Evolutionary conservation across 2,113 vertebrate genomes (phyloP), one percentile per base, ranked within the genome.

Genomic region (Anoplopoma fimbria): DNA sequence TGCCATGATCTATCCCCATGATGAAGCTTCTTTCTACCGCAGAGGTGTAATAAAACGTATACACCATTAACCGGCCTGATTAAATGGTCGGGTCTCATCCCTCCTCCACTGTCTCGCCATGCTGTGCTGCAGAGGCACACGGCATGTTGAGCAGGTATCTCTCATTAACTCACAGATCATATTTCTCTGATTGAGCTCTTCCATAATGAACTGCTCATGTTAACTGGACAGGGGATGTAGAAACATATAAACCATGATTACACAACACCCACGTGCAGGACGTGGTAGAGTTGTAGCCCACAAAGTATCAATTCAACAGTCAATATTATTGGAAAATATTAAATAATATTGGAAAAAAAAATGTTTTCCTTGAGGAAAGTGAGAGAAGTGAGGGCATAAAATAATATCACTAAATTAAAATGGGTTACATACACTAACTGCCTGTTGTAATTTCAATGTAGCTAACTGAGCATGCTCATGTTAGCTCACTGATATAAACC

Each of bases 11-110:
- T 14, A 14, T 62, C 34, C 45, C 57, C 65, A 25, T 33, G 67
- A 61, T 34, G 49, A 13, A 23, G 70, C 47, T 75, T 60, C 75
- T 82, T 49, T 70, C 38, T 47, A n/a, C 65, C 62, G 72, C 64
- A 83, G 79, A 77, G 87, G 62, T 57, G 83, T 69, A 87, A 89
- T 92, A 91, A 88, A 91, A 87, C 69, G 42, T 64, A 83, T 23
- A 77, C 78, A 40, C 65, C 88, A 92, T 93, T 87, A 92, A 88
- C 60, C 42, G 86, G 33, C 72, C 75, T 87, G 86, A 94, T 93
- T 89, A 89, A 87, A 88, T 58, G 42, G 67, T 81, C 49, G n/a
- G 72, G 89, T 79, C 61, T 64, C 63, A 12, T 51, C 77, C 75
- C 72, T 81, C 82, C 79, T 79, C 67, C 61, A 1, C 42, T 49